Percentiles rank a stretch among this genome's conserved stretches.
Conservation (phyloP, 2,888 invertebrate species). For the Pyralis farinalis region DNA sequence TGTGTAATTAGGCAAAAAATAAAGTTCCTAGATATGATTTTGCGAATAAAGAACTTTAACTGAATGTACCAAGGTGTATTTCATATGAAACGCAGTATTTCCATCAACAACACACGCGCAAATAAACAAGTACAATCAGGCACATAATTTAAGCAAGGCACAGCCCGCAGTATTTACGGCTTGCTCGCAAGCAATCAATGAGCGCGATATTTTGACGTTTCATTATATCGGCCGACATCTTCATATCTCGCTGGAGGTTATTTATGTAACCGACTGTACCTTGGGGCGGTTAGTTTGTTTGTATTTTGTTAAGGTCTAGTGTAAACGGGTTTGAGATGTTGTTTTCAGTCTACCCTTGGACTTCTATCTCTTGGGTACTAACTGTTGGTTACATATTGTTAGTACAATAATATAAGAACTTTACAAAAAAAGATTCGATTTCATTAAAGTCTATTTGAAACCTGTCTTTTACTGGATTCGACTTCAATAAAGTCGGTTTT, state of each 20-base stretch:
- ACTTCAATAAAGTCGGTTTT: too few relatives aligned
- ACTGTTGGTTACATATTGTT: too few relatives aligned
- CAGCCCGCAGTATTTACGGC: conserved; percentile 20
- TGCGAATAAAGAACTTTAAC: too few relatives aligned
- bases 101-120: conserved; percentile 14
- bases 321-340: background rate
- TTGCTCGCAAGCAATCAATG: conserved; percentile 50
- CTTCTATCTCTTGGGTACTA: too few relatives aligned
- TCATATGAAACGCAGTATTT: conserved; percentile 8
- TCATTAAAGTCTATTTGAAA: too few relatives aligned
- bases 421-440: too few relatives aligned
- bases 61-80: background rate
- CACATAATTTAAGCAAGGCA: conserved; percentile 25
- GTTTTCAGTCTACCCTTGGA: too few relatives aligned
- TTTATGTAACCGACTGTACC: conserved; percentile 64
- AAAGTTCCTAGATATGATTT: too few relatives aligned
- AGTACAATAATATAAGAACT: too few relatives aligned
- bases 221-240: conserved; percentile 73
- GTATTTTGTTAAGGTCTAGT: background rate
- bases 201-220: conserved; percentile 69
- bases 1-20: too few relatives aligned
- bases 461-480: too few relatives aligned
- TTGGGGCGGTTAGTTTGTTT: conserved; percentile 28
- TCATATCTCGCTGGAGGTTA: conserved; percentile 63
- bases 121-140: conserved; percentile 31